A percentile compares a stretch with the other conserved stretches of the same genome.
phyloP scores from a whole-genome alignment of 2,797 vertebrate species.

The Phrynocephalus vlangalii region DNA sequence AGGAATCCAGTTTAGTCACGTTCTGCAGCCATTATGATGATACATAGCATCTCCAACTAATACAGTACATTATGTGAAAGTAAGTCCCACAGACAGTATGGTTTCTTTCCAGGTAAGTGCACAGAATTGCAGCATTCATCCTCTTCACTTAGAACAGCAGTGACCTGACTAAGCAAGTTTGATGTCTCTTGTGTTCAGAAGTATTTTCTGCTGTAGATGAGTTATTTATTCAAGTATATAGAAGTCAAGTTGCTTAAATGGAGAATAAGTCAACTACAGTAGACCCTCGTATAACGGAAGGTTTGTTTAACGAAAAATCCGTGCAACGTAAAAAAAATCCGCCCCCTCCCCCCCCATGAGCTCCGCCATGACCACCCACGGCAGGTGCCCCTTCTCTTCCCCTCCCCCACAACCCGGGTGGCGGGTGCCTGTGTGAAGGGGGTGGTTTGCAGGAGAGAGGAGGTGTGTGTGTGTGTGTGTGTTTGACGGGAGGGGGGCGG shows the following conservation, averaged over 20 bases:
- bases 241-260: constrained; percentile 14
- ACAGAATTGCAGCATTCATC: not conserved
- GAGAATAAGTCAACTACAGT: constrained; percentile 2
- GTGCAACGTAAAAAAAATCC: too few species aligned
- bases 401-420: too few species aligned
- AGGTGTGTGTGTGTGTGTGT: too few species aligned
- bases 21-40: not conserved
- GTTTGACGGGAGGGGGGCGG: too few species aligned
- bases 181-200: not conserved
- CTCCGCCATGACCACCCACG: too few species aligned
- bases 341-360: too few species aligned
- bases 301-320: too few species aligned
- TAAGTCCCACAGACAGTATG: not conserved
- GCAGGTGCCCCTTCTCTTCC: too few species aligned
- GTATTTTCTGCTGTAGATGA: not conserved
- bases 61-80: not conserved
- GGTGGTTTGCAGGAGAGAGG: too few species aligned
- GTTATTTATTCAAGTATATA: constrained; percentile 15
- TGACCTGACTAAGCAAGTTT: constrained; percentile 26
- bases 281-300: too few species aligned
- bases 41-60: not conserved
- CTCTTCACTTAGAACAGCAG: constrained; percentile 30
- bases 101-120: not conserved
- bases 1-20: not conserved
- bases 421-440: too few species aligned